Evolutionary conservation across 1,140 invertebrate genomes (phyloP).

Genomic region (Cherax destructor): DNA sequence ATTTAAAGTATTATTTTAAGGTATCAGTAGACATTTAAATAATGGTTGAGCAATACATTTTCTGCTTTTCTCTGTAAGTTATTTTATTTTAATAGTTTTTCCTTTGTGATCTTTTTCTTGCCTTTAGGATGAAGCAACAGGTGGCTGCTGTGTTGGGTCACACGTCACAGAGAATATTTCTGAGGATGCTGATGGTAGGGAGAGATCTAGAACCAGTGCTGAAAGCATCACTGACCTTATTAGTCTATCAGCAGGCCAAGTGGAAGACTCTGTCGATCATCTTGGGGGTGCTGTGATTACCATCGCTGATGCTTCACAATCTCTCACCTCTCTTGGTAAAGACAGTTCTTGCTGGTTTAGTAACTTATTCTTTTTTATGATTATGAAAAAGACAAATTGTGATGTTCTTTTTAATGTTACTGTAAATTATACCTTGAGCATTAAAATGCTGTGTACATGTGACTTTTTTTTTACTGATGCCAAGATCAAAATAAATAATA

Average conservation of each 20-base stretch:
- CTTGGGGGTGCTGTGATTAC: conserved; percentile 30
- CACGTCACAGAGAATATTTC: not conserved
- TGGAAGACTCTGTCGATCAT: conserved; percentile 12
- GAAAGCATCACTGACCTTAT: conserved; percentile 37
- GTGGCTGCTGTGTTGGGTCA: not conserved
- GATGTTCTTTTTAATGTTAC: no score
- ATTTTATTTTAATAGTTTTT: no score
- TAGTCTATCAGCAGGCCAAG: conserved; percentile 31
- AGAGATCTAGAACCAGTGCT: not conserved
- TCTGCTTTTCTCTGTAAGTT: no score
- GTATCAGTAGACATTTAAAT: no score
- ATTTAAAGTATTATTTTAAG: no score
- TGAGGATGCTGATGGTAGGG: not conserved
- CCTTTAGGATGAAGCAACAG: not conserved
- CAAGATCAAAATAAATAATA: no score
- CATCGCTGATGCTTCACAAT: conserved; percentile 37
- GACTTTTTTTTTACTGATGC: no score
- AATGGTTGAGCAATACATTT: no score
- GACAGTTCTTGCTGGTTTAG: not conserved
- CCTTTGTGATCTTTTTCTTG: not conserved
- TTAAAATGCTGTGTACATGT: no score
- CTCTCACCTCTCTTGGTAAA: conserved; percentile 29
- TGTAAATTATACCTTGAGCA: no score
- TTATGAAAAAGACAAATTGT: no score
- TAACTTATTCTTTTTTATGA: not conserved